These are phyloP conservation scores for Atlantisia rogersi DNA, from an alignment of 2,113 vertebrate genomes.

Conservation along the genomic window DNA sequence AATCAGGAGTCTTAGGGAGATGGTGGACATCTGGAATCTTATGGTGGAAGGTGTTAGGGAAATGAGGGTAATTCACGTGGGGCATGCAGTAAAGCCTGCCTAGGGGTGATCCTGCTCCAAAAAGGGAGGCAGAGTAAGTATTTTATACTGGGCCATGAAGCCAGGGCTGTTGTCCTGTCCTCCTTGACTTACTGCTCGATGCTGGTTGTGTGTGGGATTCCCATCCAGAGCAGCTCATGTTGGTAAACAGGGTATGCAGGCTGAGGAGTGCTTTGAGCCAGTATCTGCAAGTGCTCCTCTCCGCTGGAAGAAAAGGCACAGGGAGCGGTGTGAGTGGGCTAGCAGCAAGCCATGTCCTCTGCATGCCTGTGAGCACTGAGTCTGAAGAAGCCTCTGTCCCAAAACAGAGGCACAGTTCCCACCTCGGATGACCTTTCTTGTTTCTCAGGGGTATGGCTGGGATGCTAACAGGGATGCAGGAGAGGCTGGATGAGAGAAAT, in stretches of 20 bases:
- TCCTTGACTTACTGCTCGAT: not conserved
- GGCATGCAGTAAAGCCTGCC: not conserved
- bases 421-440: not conserved
- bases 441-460: not conserved
- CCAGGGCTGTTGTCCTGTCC: not conserved
- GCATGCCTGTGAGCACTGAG: fast-evolving
- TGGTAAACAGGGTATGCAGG: not conserved
- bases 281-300: not conserved
- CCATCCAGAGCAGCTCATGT: not conserved
- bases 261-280: not conserved
- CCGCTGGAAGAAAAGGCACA: not conserved
- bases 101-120: not conserved
- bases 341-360: fast-evolving
- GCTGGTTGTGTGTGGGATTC: not conserved
- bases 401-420: not conserved
- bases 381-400: not conserved
- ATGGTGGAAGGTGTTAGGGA: not conserved
- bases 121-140: not conserved
- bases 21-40: not conserved
- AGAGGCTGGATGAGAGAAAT: not conserved
- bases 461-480: not conserved
- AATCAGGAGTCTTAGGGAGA: not conserved
- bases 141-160: not conserved
- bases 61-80: not conserved
- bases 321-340: not conserved